These are phyloP conservation scores for Dicyrtomina minuta DNA, from an alignment of 2,888 invertebrate species.

Conservation along the genomic window DNA sequence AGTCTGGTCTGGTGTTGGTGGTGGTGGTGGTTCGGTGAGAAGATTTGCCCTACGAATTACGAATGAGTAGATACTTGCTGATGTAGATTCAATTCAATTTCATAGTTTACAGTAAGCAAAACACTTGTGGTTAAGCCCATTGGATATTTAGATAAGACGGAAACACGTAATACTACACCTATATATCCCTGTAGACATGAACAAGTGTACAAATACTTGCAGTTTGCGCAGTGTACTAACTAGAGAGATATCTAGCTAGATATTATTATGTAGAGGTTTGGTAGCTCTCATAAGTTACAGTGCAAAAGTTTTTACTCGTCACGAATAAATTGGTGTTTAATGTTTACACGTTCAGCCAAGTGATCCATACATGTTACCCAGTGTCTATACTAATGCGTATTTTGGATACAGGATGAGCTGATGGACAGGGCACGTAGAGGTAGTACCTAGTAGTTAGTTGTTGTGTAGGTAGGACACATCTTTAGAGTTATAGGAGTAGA, in stretches of 20 bases:
- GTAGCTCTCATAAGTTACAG: not conserved
- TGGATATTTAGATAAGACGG: conserved; percentile 10
- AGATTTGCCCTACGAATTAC: too few relatives aligned
- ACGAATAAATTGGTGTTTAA: conserved; percentile 14
- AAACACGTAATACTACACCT: not conserved
- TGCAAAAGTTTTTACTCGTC: not conserved
- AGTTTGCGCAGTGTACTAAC: not conserved
- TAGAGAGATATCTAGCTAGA: too few relatives aligned
- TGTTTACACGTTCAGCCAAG: conserved; percentile 1
- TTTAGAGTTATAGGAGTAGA: not conserved
- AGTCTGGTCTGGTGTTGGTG: not conserved
- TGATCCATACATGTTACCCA: not conserved
- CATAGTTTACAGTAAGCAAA: conserved; percentile 14
- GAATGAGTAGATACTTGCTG: too few relatives aligned
- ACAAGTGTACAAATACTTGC: too few relatives aligned
- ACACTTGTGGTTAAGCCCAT: conserved; percentile 11
- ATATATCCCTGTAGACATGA: too few relatives aligned
- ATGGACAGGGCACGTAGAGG: too few relatives aligned
- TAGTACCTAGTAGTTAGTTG: too few relatives aligned
- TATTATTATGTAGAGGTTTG: too few relatives aligned
- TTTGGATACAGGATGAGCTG: too few relatives aligned
- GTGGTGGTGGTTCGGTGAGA: conserved; percentile 5
- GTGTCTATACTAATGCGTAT: too few relatives aligned
- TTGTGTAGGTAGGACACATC: too few relatives aligned
- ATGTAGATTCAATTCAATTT: too few relatives aligned